Evolutionary conservation across 2,888 invertebrate species (phyloP), one percentile per base, ranked within the genome.

Genomic region (Dusona sp.): DNA sequence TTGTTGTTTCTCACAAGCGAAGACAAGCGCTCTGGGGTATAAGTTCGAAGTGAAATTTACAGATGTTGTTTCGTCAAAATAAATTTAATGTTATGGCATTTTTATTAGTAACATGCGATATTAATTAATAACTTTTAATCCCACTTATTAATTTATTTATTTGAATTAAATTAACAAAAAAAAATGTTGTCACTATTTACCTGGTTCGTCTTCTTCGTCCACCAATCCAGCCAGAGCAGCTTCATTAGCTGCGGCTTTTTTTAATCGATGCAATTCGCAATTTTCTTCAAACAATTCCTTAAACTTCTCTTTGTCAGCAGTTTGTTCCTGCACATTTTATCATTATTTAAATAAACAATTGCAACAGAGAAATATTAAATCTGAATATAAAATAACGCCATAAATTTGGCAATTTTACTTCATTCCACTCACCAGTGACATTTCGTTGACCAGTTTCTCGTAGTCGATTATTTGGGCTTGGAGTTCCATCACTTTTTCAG

Each of bases 231-330:
- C 92, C 6, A 95, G 95, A 89, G 97, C 97, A 87, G 96, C 96
- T 93, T 97, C 97, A 89, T 96, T 96, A 68, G 97, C 95, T 74
- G 97, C 96, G 72, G 97, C 97, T 94, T 98, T 98, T 33, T 98
- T 97, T 77, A 98, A 97, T 92, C 98, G 96, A 93, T 98, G 98
- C 51, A 99, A 95, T 92, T 98, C 98, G 45, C 97, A 96, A 94
- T 99, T 99, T 95, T 99, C 99, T 93, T 98, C 98, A 22, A 97
- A 96, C 22, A 99, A 95, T 93, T 98, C 97, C 94, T 98, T 97
- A 82, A 96, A 95, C 92, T 97, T 97, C 91, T 98, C 97, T 91
- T 97, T 97, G 89, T 98, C 98, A 8, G 97, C 97, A 94, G 98
- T 98, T 89, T 97, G 95, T 95, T 99, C 98, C 97, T 97, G 86